phyloP scores from a whole-genome alignment of 2,797 vertebrate species.

The Melanotaenia pygmaea region DNA sequence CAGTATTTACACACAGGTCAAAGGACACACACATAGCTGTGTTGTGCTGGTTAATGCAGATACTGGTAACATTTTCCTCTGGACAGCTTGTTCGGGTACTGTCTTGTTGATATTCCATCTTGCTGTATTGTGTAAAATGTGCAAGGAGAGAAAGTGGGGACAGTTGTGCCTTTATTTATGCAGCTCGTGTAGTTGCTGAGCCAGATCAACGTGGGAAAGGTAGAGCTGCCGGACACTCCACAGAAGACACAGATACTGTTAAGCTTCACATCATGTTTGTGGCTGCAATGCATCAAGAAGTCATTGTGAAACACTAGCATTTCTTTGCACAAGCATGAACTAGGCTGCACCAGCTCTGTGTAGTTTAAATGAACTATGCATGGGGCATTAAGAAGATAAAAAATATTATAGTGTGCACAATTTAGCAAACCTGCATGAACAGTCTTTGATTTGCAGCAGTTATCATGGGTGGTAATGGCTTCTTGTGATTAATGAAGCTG shows the following conservation, averaged over 20 bases:
- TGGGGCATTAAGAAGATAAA: background rate
- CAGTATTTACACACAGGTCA: background rate
- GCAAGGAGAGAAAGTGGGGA: background rate
- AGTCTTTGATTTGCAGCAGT: background rate
- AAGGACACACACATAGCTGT: background rate
- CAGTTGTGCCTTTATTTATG: background rate
- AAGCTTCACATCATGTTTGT: background rate
- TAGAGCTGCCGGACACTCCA: background rate
- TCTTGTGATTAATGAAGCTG: background rate
- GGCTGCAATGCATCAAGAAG: background rate
- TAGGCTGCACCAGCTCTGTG: background rate
- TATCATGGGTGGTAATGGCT: background rate
- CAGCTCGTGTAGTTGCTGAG: background rate
- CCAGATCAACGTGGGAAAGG: background rate
- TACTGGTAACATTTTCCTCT: conserved; percentile 1
- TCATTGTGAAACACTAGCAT: background rate
- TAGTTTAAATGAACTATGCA: background rate
- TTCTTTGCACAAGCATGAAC: background rate
- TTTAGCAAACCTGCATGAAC: background rate
- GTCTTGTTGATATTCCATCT: background rate
- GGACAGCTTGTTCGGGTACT: background rate
- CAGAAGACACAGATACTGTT: background rate
- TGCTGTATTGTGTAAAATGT: background rate
- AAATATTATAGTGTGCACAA: background rate
- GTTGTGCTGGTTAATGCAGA: background rate